Conservation (phyloP, 2,797 vertebrate species). For the Malurus leucopterus region DNA sequence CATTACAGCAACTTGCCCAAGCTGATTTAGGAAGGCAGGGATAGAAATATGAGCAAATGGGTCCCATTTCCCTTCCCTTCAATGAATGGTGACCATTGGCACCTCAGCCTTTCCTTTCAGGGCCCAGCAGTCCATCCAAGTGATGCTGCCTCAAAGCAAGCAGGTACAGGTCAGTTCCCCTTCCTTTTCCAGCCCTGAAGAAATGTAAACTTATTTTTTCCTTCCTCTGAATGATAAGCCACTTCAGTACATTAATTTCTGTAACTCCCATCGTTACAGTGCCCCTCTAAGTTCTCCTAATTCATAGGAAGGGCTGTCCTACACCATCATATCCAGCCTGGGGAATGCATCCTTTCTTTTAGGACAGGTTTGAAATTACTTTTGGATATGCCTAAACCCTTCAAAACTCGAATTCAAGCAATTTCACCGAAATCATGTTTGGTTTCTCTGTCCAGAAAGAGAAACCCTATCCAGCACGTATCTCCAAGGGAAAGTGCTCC, state of each 20-base stretch:
- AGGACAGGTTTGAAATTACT: conserved; percentile 10
- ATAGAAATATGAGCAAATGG: background rate
- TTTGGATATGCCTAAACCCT: background rate
- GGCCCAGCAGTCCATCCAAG: background rate
- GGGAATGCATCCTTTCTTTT: background rate
- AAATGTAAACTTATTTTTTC: background rate
- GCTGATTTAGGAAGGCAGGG: background rate
- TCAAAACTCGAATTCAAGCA: background rate
- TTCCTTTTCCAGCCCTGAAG: background rate
- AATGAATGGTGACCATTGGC: fast-evolving
- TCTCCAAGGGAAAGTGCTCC: background rate
- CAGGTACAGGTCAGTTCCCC: background rate
- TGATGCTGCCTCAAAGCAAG: fast-evolving
- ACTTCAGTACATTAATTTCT: background rate
- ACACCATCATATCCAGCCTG: background rate
- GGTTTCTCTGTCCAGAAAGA: background rate
- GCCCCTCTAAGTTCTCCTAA: background rate
- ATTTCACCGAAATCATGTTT: background rate
- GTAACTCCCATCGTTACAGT: background rate
- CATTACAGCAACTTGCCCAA: background rate
- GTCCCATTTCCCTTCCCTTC: fast-evolving
- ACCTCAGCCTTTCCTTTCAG: background rate
- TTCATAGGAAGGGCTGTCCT: background rate
- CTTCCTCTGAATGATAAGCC: background rate
- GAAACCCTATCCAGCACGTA: background rate